Conservation (phyloP, 92 coral and sea anemone species). For the Porites lobata region DNA sequence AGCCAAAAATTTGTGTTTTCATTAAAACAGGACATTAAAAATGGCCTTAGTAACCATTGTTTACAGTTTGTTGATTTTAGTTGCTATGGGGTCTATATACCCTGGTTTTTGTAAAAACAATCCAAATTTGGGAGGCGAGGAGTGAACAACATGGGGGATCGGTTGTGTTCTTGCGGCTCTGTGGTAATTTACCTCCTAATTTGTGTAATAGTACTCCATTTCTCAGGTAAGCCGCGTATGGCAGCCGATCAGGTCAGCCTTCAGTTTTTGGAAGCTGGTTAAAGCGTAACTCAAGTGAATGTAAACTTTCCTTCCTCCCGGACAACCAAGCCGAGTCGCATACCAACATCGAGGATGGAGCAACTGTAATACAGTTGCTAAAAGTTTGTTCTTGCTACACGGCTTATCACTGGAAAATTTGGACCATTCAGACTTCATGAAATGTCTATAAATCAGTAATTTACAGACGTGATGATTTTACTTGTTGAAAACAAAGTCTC, state of each 20-base stretch:
- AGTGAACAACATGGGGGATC: conserved; percentile 12
- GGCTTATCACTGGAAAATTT: background rate
- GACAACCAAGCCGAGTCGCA: background rate
- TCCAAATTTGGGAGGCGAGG: conserved; percentile 8
- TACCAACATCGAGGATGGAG: background rate
- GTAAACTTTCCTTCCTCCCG: conserved; percentile 1
- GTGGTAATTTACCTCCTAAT: conserved; percentile 1
- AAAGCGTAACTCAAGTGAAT: conserved; percentile 19
- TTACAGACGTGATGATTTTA: too few relatives aligned
- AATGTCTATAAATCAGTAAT: too few relatives aligned
- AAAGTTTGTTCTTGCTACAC: background rate
- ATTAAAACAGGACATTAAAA: conserved; percentile 17
- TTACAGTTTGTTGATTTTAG: conserved; percentile 22
- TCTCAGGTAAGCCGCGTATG: background rate
- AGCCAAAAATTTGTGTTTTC: conserved; percentile 13
- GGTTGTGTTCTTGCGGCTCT: conserved; percentile 3
- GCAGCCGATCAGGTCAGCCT: background rate
- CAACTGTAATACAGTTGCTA: background rate
- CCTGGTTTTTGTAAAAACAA: conserved; percentile 1
- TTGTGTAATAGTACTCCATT: background rate
- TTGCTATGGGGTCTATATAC: background rate
- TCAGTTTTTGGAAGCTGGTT: background rate
- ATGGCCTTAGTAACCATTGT: conserved; percentile 20
- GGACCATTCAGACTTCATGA: too few relatives aligned
- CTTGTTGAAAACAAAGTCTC: too few relatives aligned